A percentile compares a stretch with the other conserved stretches of the same genome.
phyloP scores from a whole-genome alignment of 2,888 invertebrate genomes.

The Zele albiditarsus region DNA sequence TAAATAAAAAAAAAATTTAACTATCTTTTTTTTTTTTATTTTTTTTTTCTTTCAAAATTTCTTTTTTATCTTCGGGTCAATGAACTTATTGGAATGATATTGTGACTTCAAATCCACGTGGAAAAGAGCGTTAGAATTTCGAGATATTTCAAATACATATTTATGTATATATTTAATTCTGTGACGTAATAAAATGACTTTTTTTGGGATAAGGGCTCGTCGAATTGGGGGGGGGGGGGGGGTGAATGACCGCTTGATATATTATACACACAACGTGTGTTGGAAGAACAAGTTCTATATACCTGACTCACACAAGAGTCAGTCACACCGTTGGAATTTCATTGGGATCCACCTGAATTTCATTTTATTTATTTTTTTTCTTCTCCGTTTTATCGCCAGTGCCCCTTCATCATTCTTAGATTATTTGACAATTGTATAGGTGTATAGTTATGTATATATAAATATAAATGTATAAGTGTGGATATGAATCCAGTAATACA shows the following conservation, averaged over 20 bases:
- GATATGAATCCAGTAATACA: not conserved
- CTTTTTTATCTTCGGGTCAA: not conserved
- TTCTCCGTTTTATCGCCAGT: not conserved
- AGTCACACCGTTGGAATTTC: conserved; percentile 18
- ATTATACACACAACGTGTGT: conserved; percentile 8
- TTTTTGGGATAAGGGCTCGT: conserved; percentile 20
- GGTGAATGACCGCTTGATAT: not conserved
- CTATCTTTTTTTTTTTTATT: not conserved
- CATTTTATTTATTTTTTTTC: conserved; percentile 7
- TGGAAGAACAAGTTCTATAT: conserved; percentile 23
- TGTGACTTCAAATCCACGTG: not conserved
- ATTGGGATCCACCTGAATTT: conserved; percentile 22
- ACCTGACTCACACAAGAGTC: conserved; percentile 16
- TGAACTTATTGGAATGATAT: not conserved
- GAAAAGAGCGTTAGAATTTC: not conserved
- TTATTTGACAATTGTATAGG: not conserved
- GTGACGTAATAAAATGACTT: conserved; percentile 7
- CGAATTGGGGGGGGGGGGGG: not conserved
- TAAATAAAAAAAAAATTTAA: no score
- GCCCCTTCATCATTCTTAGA: not conserved
- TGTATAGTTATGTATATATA: not conserved
- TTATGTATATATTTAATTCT: not conserved
- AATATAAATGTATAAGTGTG: not conserved
- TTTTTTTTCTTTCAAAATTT: not conserved
- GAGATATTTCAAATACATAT: not conserved